Evolutionary conservation across 1,140 invertebrate species (phyloP), one percentile per base, ranked within the genome.

Genomic region (Holotrichia oblita): DNA sequence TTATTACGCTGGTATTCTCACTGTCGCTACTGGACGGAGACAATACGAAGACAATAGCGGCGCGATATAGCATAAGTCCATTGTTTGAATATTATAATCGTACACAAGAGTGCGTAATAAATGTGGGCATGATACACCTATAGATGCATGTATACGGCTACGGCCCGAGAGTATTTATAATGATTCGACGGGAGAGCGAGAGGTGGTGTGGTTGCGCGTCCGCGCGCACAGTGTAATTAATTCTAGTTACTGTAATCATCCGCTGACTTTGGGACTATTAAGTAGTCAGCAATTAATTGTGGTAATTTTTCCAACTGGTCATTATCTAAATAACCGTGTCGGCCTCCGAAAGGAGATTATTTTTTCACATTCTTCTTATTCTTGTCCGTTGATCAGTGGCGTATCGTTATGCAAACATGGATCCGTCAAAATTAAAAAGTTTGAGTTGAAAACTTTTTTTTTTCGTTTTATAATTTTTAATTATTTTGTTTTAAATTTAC

Each of bases 181-280:
- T 69, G 61, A 69, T 4, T 17, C 61, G 61, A 14, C 27, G 27
- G 27, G 27, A 34, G 27, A 34, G 17, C n/a, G 48, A 55, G 48
- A n/a, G 14, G 12, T 17, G 48, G 48, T 48, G 61, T 24, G 22
- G 61, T 22, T 69, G 10, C 9, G 61, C 61, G 27, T 69, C 61
- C 22, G 22, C 61, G 61, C 61, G 17, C 61, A 10, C 61, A 69
- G 17, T 69, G 61, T 69, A 69, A 69, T 69, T 69, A 69, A 69
- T 69, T 69, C 61, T 69, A 69, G 61, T 69, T 69, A 69, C 61
- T 69, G 61, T 69, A 69, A 69, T 69, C 61, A 69, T 69, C 61
- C 61, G 61, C 61, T 69, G 61, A 69, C 61, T 69, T 69, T 69
- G 61, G 61, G 61, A 69, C 61, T 69, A 69, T 69, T 69, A 69